A percentile compares a stretch with the other conserved stretches of the same genome.
Conservation (phyloP, 2,797 vertebrate genomes). For the Neoniphon sammara region DNA sequence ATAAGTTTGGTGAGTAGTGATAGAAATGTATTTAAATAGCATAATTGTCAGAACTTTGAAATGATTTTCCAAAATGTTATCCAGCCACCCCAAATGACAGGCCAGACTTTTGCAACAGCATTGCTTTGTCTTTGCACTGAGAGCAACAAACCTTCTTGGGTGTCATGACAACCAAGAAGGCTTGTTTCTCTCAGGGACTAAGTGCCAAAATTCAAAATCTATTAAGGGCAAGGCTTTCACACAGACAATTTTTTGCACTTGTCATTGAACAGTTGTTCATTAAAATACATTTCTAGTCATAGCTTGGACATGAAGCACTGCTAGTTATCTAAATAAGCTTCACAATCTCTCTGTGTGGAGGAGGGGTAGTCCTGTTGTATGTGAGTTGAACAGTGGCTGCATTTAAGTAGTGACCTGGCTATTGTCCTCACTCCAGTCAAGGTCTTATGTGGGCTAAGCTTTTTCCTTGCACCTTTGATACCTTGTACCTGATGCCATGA, state of each 20-base stretch:
- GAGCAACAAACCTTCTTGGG: too few species aligned
- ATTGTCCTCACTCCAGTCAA: neutral
- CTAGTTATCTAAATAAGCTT: neutral
- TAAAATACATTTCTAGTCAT: too few species aligned
- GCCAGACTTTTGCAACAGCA: conserved; percentile 3
- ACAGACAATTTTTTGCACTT: too few species aligned
- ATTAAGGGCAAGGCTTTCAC: too few species aligned
- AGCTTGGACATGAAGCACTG: neutral
- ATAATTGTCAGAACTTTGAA: too few species aligned
- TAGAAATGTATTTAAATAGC: too few species aligned
- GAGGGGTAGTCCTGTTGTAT: neutral
- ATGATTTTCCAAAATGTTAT: neutral
- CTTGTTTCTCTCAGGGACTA: conserved; percentile 11
- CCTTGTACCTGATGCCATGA: neutral
- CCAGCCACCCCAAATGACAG: neutral
- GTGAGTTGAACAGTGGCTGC: neutral
- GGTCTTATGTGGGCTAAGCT: conserved; percentile 38
- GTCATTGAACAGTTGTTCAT: too few species aligned
- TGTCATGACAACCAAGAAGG: conserved; percentile 19
- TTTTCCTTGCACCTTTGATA: conserved; percentile 5
- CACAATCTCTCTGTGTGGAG: neutral
- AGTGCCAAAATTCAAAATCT: too few species aligned
- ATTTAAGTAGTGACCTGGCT: conserved; percentile 9
- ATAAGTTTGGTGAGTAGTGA: too few species aligned
- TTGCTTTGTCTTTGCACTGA: conserved; percentile 27